Base-by-base conservation (phyloP, 2,888 invertebrate genomes). In the Tenodera sinensis region DNA sequence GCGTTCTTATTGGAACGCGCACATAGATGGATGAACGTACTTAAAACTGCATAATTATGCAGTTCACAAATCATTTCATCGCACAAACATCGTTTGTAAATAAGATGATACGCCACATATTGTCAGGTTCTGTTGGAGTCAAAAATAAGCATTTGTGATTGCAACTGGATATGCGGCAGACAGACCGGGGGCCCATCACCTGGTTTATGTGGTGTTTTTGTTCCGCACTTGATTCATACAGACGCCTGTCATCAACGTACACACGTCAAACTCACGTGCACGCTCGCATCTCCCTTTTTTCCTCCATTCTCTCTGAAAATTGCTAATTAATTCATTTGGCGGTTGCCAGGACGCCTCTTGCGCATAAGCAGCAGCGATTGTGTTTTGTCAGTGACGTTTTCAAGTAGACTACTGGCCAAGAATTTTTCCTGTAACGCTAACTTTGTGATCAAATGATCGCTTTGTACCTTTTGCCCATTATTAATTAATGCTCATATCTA, bases 251-350 rank as follows among this genome's bases (percentile, higher is more conserved):
- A 87, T 34, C 28, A 34, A 30, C 87, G 34, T 30, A 82, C 15
- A 87, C 82, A 87, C 83, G 54, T 71, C 54, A 71, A 15, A 71
- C 54, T 71, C 54, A 71, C 54, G 54, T 25, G 54, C 54, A 42
- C 42, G 42, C 25, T 71, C 25, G 20, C 54, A 71, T 82, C 81
- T 54, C 27, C 42, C 20, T 42, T 7, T 83, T 82, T 30, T 81
- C 12, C 27, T 30, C 27, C n/a, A 9, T 30, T 87, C n/a, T 87
- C n/a, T 82, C 14, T 83, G 34, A 82, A 71, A 71, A 34, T 83
- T 82, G 28, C 83, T 87, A 87, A 87, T 87, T 87, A 87, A 87
- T 83, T 87, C 82, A 87, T 87, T 87, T 87, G 87, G 81, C 87
- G 83, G 34, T 87, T 87, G 30, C n/a, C 82, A 25, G 82, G n/a